Conservation (phyloP, 2,888 invertebrate genomes). For the Tinea semifulvella region DNA sequence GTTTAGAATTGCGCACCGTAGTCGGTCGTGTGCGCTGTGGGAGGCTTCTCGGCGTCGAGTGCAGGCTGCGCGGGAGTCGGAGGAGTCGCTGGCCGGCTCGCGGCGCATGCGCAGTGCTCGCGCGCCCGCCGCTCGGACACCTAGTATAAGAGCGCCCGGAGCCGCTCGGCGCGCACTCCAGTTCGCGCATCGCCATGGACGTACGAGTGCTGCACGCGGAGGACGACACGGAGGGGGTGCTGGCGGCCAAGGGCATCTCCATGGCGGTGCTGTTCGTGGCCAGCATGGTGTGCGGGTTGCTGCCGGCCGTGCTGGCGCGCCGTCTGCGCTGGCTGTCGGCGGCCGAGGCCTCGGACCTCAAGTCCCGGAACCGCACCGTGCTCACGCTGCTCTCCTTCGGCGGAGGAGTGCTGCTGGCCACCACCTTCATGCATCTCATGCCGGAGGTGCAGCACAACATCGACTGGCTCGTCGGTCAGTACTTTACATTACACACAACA, state of each 20-base stretch:
- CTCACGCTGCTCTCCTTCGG: slow-evolving; percentile 79
- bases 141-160: slow-evolving; percentile 51
- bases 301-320: slow-evolving; percentile 75
- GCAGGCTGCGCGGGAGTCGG: slow-evolving; percentile 37
- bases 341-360: slow-evolving; percentile 52
- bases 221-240: slow-evolving; percentile 50
- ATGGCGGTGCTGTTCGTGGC: slow-evolving; percentile 80
- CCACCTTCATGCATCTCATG: slow-evolving; percentile 82
- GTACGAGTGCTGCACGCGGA: slow-evolving; percentile 25
- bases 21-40: slow-evolving; percentile 26
- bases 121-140: slow-evolving; percentile 52
- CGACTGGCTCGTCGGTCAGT: slow-evolving; percentile 65
- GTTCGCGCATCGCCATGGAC: slow-evolving; percentile 26
- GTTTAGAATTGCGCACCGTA: slow-evolving; percentile 18
- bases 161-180: not conserved
- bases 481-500: too few species aligned
- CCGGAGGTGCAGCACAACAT: slow-evolving; percentile 81
- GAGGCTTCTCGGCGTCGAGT: slow-evolving; percentile 32
- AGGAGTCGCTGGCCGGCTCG: slow-evolving; percentile 19
- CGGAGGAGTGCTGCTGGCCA: slow-evolving; percentile 84
- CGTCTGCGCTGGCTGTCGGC: slow-evolving; percentile 69
- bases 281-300: slow-evolving; percentile 77
- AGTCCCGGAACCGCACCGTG: slow-evolving; percentile 59
- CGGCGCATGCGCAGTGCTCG: slow-evolving; percentile 35
- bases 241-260: slow-evolving; percentile 79